Conservation (phyloP, 1,140 invertebrate species). For the Heliconius congener region DNA sequence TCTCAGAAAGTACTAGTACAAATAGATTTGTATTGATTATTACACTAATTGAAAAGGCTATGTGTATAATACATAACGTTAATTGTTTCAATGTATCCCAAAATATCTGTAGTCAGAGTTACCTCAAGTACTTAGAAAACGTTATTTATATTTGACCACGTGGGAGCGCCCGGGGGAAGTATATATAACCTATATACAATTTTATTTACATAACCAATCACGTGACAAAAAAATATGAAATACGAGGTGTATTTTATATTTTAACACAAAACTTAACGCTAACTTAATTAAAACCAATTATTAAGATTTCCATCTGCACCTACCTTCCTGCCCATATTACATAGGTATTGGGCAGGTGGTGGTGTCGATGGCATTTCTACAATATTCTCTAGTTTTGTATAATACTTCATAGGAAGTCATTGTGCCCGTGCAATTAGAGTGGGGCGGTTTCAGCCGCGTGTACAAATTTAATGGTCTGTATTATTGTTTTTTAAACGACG, state of each 20-base stretch:
- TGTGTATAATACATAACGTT: too few relatives aligned
- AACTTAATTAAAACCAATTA: constrained; percentile 7
- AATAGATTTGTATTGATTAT: too few relatives aligned
- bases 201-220: too few relatives aligned
- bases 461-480: constrained; percentile 71
- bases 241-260: too few relatives aligned
- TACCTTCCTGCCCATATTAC: neutral
- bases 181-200: too few relatives aligned
- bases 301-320: neutral
- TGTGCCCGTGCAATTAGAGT: constrained; percentile 68
- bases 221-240: neutral
- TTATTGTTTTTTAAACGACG: constrained; percentile 68
- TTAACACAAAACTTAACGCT: neutral
- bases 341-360: neutral
- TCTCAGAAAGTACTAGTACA: too few relatives aligned
- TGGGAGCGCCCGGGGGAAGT: too few relatives aligned
- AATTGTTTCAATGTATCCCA: too few relatives aligned
- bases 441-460: constrained; percentile 58
- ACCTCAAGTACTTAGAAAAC: too few relatives aligned
- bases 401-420: constrained; percentile 42
- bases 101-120: too few relatives aligned
- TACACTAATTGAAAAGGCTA: too few relatives aligned
- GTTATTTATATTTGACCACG: too few relatives aligned
- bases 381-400: constrained; percentile 11
- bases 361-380: constrained; percentile 1